A percentile compares a stretch with the other conserved stretches of the same genome.
Evolutionary conservation across 2,888 invertebrate species (phyloP).

Genomic region (Pemphredon lugubris): DNA sequence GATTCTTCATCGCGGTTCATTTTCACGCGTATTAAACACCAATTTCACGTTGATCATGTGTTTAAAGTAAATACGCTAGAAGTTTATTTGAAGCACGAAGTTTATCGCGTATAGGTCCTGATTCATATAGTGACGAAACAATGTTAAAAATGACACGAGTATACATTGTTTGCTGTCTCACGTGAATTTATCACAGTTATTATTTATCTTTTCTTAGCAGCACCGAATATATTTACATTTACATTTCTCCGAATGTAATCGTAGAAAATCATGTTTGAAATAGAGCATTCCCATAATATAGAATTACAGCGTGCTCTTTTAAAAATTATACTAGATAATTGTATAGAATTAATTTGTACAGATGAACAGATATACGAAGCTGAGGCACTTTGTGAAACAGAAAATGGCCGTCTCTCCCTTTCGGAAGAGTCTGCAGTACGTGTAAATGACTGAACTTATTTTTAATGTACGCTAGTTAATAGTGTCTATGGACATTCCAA

Average conservation of each 20-base stretch:
- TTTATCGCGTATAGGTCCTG: conserved; percentile 8
- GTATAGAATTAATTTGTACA: conserved; percentile 57
- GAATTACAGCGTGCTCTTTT: conserved; percentile 22
- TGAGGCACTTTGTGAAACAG: conserved; percentile 52
- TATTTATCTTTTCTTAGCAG: conserved; percentile 17
- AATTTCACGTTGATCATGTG: conserved; percentile 11
- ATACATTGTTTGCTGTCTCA: conserved; percentile 8
- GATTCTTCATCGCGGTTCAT: conserved; percentile 4
- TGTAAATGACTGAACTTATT: conserved; percentile 75
- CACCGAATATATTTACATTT: not conserved
- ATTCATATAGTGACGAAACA: not conserved
- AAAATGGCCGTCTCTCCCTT: conserved; percentile 67
- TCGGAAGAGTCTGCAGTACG: conserved; percentile 69
- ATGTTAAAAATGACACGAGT: not conserved
- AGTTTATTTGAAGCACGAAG: not conserved
- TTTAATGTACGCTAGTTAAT: conserved; percentile 72
- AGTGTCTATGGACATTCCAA: conserved; percentile 71
- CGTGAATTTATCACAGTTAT: not conserved
- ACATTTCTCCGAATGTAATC: conserved; percentile 7
- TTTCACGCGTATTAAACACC: conserved; percentile 8
- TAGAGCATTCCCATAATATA: conserved; percentile 38
- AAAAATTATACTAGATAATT: conserved; percentile 39
- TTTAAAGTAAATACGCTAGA: conserved; percentile 8
- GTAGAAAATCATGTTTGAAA: conserved; percentile 21
- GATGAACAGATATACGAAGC: conserved; percentile 46